Conservation (phyloP, 2,797 vertebrate genomes). For the Xiphophorus birchmanni region DNA sequence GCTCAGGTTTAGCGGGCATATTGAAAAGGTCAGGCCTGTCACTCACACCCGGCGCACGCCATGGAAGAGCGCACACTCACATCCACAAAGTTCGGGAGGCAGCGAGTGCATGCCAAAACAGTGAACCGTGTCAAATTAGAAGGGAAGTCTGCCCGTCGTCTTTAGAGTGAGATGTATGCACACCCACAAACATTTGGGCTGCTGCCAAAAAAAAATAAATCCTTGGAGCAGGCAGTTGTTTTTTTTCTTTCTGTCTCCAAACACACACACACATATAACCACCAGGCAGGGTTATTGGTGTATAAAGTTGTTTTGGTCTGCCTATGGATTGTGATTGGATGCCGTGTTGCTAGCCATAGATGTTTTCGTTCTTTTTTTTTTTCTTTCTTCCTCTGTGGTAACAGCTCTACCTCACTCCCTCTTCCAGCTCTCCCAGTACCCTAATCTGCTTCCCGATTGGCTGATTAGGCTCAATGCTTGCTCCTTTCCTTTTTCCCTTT, state of each 20-base stretch:
- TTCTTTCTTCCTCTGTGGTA: conserved; percentile 64
- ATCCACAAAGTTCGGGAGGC: conserved; percentile 36
- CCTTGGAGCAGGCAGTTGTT: conserved; percentile 61
- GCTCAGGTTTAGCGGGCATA: conserved; percentile 82
- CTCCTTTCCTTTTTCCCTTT: conserved; percentile 55
- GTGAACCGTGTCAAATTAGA: conserved; percentile 81
- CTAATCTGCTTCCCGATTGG: conserved; percentile 78
- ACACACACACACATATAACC: conserved; percentile 36
- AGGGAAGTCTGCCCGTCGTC: conserved; percentile 70
- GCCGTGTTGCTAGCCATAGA: conserved; percentile 81
- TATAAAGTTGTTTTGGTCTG: conserved; percentile 83
- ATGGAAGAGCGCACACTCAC: conserved; percentile 8
- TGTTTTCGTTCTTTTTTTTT: background rate
- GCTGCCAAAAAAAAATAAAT: conserved; percentile 66
- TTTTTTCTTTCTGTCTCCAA: conserved; percentile 12
- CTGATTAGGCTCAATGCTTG: conserved; percentile 71
- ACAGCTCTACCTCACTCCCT: conserved; percentile 66
- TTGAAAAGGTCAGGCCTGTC: conserved; percentile 86
- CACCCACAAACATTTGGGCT: conserved; percentile 60
- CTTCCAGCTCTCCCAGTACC: conserved; percentile 21
- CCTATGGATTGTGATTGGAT: conserved; percentile 80
- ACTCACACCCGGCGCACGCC: conserved; percentile 65
- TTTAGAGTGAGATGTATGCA: conserved; percentile 54
- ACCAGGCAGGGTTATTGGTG: conserved; percentile 70
- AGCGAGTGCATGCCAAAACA: conserved; percentile 64